Evolutionary conservation across 1,140 invertebrate genomes (phyloP), one percentile per base, ranked within the genome.

Genomic region (Ceratoteleas bidentatus): DNA sequence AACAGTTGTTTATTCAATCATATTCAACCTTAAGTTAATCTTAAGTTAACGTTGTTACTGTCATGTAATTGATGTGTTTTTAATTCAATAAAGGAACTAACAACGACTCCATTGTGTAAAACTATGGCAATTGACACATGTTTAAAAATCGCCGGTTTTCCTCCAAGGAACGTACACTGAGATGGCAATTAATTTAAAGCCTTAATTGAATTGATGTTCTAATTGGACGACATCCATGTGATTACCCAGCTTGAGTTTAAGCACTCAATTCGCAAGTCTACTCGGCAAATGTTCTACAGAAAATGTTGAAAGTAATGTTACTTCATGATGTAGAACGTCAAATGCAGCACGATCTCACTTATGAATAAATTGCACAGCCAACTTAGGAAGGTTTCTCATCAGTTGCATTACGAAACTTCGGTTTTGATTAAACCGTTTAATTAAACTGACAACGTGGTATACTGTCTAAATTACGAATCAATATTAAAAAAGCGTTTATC

Each of bases 131-230:
- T 24, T 24, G 24, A 24, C 0, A 54, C 38, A 13, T 32, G 11
- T 40, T 45, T 49, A 16, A 53, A 52, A 69, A 49, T n/a, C 1
- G 16, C 43, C 24, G 33, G 58, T 60, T 54, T 64, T 57, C 33
- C 15, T 57, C 3, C 24, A 74, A 11, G 24, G 24, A 74, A 58
- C 69, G 6, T 54, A 38, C 15, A 53, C 38, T 60, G 6, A 16
- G 68, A 50, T 14, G 10, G 38, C 58, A 62, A 73, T 73, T 73
- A 43, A 75, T 60, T 74, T 52, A 16, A 13, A 32, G 38, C 45
- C 14, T 60, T 76, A 66, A 76, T 60, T 66, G 56, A 76, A 76
- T 76, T 76, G 56, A 54, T 66, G 62, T 61, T 34, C 62, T 76
- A 76, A 76, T 68, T 76, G 62, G 62, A 76, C 62, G 47, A 61